Conservation (phyloP, 2,888 invertebrate species). For the Nomada hirtipes region DNA sequence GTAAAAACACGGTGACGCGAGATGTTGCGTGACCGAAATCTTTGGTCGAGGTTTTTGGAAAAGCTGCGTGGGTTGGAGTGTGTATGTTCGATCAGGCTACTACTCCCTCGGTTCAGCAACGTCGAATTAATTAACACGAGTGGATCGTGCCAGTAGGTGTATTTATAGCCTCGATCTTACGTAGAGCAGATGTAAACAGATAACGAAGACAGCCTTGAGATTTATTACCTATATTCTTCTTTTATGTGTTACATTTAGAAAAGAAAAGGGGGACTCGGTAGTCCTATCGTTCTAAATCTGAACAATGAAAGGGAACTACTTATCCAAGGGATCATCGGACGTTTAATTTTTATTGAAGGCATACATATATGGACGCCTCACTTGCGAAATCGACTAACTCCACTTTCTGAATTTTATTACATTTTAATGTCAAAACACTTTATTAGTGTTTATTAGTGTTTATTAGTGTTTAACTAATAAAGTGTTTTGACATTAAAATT, state of each 20-base stretch:
- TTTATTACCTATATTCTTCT: conserved; percentile 21
- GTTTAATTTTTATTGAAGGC: not conserved
- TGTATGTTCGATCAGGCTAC: conserved; percentile 22
- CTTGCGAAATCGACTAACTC: too few species aligned
- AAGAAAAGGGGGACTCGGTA: too few species aligned
- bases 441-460: too few species aligned
- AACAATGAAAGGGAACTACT: too few species aligned
- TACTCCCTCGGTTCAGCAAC: conserved; percentile 16
- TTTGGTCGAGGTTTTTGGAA: not conserved
- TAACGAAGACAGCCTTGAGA: conserved; percentile 18
- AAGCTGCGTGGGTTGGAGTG: conserved; percentile 7
- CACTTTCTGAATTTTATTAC: too few species aligned
- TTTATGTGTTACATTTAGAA: not conserved
- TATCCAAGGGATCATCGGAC: too few species aligned
- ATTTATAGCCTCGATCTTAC: conserved; percentile 16
- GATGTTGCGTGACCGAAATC: not conserved
- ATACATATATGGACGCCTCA: too few species aligned
- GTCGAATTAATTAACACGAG: conserved; percentile 22
- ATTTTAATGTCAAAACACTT: too few species aligned
- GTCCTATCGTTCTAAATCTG: too few species aligned
- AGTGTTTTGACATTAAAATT: too few species aligned
- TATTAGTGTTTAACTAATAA: too few species aligned
- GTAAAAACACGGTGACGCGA: too few species aligned
- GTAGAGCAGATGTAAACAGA: conserved; percentile 16
- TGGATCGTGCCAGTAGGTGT: conserved; percentile 10